Percentiles rank a stretch among this genome's conserved stretches.
phyloP scores from a whole-genome alignment of 2,888 invertebrate genomes.

The Himalopsyche japonica region DNA sequence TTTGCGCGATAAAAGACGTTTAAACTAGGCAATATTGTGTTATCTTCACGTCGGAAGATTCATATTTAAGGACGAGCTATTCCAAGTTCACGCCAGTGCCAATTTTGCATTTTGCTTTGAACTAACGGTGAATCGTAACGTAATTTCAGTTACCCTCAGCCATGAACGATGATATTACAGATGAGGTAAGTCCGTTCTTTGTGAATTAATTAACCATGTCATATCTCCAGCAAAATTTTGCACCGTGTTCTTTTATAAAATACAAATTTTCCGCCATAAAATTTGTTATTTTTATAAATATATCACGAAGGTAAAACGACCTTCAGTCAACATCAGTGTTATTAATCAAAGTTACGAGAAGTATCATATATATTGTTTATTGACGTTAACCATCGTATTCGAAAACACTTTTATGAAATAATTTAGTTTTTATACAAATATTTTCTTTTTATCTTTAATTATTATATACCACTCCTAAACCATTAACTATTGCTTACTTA shows the following conservation, averaged over 20 bases:
- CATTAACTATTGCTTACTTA: no score
- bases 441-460: no score
- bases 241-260: neutral
- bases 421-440: no score
- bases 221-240: neutral
- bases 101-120: neutral
- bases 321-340: neutral
- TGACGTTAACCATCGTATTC: no score
- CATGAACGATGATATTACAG: constrained; percentile 23
- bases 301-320: neutral
- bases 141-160: neutral
- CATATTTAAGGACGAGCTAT: constrained; percentile 12
- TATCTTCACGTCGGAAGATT: constrained; percentile 14
- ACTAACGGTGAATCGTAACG: neutral
- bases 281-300: neutral
- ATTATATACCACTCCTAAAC: no score
- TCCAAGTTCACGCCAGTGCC: neutral
- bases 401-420: no score
- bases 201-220: neutral
- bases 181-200: constrained; percentile 8
- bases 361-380: no score
- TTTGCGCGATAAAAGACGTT: constrained; percentile 10
- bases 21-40: constrained; percentile 17
- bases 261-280: neutral
- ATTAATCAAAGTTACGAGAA: no score